phyloP scores from a whole-genome alignment of 2,888 invertebrate species.

The Elgonia sp. region DNA sequence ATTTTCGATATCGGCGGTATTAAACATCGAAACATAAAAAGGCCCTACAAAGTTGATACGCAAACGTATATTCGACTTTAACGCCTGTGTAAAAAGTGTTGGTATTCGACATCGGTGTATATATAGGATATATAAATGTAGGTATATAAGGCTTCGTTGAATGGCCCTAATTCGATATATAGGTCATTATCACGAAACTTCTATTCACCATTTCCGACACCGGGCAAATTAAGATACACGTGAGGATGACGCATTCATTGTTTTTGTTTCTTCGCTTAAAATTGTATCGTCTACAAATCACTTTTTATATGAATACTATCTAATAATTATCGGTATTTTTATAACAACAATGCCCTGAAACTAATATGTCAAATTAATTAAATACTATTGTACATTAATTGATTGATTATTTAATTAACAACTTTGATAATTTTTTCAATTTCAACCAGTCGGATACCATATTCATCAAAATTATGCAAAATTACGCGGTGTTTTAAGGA shows the following conservation, averaged over 20 bases:
- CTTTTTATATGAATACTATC: neutral
- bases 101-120: constrained; percentile 59
- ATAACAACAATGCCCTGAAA: neutral
- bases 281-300: constrained; percentile 1
- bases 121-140: constrained; percentile 69
- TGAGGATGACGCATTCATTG: constrained; percentile 64
- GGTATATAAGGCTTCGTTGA: constrained; percentile 75
- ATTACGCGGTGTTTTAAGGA: neutral
- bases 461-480: neutral
- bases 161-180: constrained; percentile 77
- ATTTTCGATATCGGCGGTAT: neutral
- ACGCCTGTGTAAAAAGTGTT: constrained; percentile 68
- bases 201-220: constrained; percentile 72
- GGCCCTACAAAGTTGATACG: neutral
- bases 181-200: constrained; percentile 77
- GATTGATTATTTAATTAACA: no score
- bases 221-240: constrained; percentile 59
- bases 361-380: no score
- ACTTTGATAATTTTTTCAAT: neutral
- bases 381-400: no score
- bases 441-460: neutral
- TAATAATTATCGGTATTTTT: neutral
- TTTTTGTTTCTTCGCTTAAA: constrained; percentile 42
- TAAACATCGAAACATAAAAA: neutral
- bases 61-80: constrained; percentile 53